Evolutionary conservation across 2,797 vertebrate genomes (phyloP).

Genomic region (Myotis vivesi): DNA sequence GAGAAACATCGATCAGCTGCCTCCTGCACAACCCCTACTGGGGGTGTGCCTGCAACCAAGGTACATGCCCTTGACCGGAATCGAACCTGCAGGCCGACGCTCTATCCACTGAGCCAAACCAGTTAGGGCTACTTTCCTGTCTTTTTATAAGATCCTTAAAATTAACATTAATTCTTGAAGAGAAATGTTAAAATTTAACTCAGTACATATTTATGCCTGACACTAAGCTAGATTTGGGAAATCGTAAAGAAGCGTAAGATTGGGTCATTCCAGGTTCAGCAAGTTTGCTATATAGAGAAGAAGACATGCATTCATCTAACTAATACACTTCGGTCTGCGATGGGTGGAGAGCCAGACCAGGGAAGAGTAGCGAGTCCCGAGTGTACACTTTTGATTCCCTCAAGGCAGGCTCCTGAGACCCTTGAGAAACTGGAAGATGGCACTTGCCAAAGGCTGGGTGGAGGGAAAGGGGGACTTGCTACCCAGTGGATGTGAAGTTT

Average conservation of each 20-base stretch:
- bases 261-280: background rate
- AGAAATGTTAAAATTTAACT: background rate
- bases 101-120: no score
- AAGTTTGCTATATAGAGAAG: background rate
- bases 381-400: background rate
- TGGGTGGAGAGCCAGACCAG: background rate
- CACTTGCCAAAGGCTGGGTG: background rate
- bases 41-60: no score
- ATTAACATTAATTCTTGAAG: background rate
- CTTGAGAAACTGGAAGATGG: background rate
- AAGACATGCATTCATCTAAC: background rate
- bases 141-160: constrained; percentile 8
- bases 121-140: background rate
- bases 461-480: background rate
- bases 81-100: no score
- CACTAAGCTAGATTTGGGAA: background rate
- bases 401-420: background rate
- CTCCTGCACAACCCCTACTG: no score
- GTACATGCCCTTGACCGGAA: no score
- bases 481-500: background rate
- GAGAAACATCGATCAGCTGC: no score
- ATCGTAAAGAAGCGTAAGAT: background rate
- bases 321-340: background rate
- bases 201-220: background rate
- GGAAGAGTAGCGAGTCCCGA: background rate